Evolutionary conservation across 2,888 invertebrate species (phyloP).

Genomic region (Mythimna lalbum): DNA sequence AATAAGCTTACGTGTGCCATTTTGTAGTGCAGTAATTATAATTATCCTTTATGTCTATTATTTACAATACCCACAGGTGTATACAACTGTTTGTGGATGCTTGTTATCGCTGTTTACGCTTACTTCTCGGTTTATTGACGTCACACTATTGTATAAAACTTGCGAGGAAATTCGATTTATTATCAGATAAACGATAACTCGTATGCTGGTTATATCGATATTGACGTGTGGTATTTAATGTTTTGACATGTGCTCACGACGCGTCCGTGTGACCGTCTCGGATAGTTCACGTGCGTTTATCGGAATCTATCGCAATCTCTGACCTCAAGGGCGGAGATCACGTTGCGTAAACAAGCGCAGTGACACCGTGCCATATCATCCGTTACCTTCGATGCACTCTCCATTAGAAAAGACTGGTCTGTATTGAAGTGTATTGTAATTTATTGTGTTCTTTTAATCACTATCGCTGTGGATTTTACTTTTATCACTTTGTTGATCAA

Average conservation of each 20-base stretch:
- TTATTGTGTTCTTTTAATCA: background rate
- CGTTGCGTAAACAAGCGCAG: constrained; percentile 69
- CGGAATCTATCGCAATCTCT: constrained; percentile 71
- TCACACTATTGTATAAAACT: constrained; percentile 59
- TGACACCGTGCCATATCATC: constrained; percentile 61
- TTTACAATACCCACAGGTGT: constrained; percentile 59
- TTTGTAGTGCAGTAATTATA: constrained; percentile 37
- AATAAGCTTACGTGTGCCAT: constrained; percentile 18
- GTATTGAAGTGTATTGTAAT: constrained; percentile 15
- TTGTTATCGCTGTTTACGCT: constrained; percentile 57
- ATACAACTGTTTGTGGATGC: constrained; percentile 57
- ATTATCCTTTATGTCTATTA: constrained; percentile 54
- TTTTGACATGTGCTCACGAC: constrained; percentile 73
- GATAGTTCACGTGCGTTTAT: constrained; percentile 73
- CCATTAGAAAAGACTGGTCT: constrained; percentile 19
- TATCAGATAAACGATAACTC: constrained; percentile 61
- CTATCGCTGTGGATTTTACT: background rate
- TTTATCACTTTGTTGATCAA: constrained; percentile 12
- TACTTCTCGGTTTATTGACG: constrained; percentile 61
- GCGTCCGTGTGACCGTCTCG: constrained; percentile 68
- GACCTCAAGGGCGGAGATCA: constrained; percentile 74
- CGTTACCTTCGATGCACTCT: constrained; percentile 57
- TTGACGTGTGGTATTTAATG: constrained; percentile 67
- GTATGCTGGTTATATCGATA: constrained; percentile 55
- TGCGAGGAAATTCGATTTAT: constrained; percentile 53